Evolutionary conservation across 23 tunicate genomes (phyloP), one percentile per base, ranked within the genome.

Genomic region (Styela clava): DNA sequence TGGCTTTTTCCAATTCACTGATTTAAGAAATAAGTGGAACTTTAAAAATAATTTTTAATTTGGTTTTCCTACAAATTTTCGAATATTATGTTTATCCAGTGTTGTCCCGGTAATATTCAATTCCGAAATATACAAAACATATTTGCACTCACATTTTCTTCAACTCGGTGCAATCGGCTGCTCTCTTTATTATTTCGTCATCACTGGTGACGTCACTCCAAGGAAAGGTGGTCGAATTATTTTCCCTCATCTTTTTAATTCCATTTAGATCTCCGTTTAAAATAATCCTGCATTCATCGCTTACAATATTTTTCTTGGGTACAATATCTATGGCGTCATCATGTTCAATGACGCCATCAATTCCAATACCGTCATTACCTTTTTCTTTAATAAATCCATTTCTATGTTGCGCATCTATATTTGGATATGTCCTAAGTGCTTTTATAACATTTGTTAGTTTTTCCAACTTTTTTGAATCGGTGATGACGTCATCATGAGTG

Each of bases 71-170:
- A n/a, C n/a, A n/a, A n/a, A n/a, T n/a, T n/a, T n/a, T n/a, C n/a
- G n/a, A n/a, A n/a, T n/a, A n/a, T n/a, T n/a, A n/a, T n/a, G n/a
- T n/a, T n/a, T n/a, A n/a, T n/a, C n/a, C n/a, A n/a, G n/a, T n/a
- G n/a, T n/a, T n/a, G n/a, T n/a, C n/a, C n/a, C n/a, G n/a, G n/a
- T n/a, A n/a, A n/a, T n/a, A n/a, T n/a, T n/a, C n/a, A n/a, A n/a
- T n/a, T n/a, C n/a, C n/a, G n/a, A n/a, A n/a, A n/a, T n/a, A n/a
- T n/a, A n/a, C n/a, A n/a, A n/a, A n/a, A n/a, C n/a, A n/a, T n/a
- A n/a, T n/a, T n/a, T n/a, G n/a, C n/a, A 64, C 69, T 64, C 18
- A 64, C 69, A 24, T 64, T 64, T 64, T 27, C 31, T 24, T 64
- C 69, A 64, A 64, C 31, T 25, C 69, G 7, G 18, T 64, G 18